Base-by-base conservation (phyloP, 1,140 invertebrate species). In the Ostrea edulis region DNA sequence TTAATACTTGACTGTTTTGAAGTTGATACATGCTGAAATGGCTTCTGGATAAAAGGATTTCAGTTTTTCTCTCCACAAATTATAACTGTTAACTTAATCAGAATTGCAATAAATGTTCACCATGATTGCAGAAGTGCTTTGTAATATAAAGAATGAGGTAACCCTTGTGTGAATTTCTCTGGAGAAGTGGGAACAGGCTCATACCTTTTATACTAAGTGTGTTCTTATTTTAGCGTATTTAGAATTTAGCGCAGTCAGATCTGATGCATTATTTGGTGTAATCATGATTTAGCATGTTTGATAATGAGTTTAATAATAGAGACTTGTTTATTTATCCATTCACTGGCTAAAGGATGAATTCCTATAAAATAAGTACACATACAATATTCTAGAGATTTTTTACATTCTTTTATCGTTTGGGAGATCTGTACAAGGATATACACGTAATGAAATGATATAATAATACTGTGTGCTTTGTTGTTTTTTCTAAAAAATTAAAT, bases 131-230 rank as follows among this genome's bases (percentile, higher is more conserved):
- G 68, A 29, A 77, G 25, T 44, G 35, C 35, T 77, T 77, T 77
- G 25, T 35, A 29, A 77, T 77, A 29, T 77, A 77, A 77, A 77
- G 25, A 25, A 14, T 29, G 25, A 77, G 68, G 68, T 77, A 77
- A 77, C 11, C 4, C 8, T 29, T 62, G 2, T 20, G 8, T 77
- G 9, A 14, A 77, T 25, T 29, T 77, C 11, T 29, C 8, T 25
- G 68, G 68, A 22, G 25, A 77, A 12, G 1, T 44, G 55, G 55
- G 0, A 62, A 20, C 55, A 62, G 55, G 5, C 2, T 62, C 2
- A 62, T 62, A 20, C 17, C 4, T 20, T 20, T 17, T 58, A 44
- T 20, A 58, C 12, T 58, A 11, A 20, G n/a, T 62, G 7, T 20
- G 17, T n/a, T 20, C 17, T 62, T n/a, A 2, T 20, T 20, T 2